phyloP scores from a whole-genome alignment of 2,797 vertebrate species.

The Lophius americanus region DNA sequence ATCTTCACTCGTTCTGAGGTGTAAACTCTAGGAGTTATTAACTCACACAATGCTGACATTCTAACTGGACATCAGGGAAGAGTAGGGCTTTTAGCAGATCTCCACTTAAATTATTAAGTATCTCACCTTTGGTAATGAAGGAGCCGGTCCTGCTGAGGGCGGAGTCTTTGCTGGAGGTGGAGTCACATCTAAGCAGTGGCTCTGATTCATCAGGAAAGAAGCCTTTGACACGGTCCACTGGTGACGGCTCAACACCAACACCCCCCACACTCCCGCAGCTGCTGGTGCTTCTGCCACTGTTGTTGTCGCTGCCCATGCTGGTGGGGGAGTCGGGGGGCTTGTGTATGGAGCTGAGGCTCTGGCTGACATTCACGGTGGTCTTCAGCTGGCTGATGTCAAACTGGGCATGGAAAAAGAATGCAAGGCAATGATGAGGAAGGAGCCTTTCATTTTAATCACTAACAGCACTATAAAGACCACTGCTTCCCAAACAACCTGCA shows the following conservation, averaged over 20 bases:
- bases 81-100: no score
- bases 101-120: no score
- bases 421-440: background rate
- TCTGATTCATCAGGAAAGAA: conserved; percentile 96
- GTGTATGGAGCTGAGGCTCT: conserved; percentile 81
- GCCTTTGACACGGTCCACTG: conserved; percentile 89
- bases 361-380: conserved; percentile 85
- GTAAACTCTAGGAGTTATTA: no score
- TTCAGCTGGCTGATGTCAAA: conserved; percentile 91
- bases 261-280: conserved; percentile 36
- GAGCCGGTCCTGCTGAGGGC: conserved; percentile 95
- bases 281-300: conserved; percentile 17
- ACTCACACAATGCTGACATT: no score
- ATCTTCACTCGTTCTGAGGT: no score
- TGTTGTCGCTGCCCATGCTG: conserved; percentile 29
- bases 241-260: conserved; percentile 85
- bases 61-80: no score
- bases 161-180: conserved; percentile 95
- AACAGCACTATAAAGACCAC: no score
- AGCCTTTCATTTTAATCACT: no score
- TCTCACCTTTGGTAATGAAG: conserved; percentile 98
- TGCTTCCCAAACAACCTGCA: no score
- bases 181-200: conserved; percentile 95
- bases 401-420: conserved; percentile 62
- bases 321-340: conserved; percentile 82